Percentiles rank a stretch among this genome's conserved stretches.
phyloP scores from a whole-genome alignment of 2,797 vertebrate genomes.

The Enteromius paludinosus region DNA sequence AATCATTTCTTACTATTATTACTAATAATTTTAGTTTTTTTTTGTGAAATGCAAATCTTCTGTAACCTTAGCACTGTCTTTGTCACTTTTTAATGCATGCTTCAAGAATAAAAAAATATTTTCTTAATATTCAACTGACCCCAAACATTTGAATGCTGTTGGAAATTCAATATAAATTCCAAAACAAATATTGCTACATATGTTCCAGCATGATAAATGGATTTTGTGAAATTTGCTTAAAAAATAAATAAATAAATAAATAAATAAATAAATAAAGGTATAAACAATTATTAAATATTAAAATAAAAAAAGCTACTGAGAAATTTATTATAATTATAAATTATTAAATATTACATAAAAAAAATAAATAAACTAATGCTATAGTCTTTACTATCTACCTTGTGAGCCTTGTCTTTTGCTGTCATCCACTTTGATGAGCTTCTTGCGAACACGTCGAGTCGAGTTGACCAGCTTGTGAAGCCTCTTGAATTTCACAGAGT shows the following conservation, averaged over 20 bases:
- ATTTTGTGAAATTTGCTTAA: background rate
- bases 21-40: background rate
- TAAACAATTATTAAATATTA: no score
- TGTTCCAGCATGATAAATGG: no score
- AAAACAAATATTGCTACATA: background rate
- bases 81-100: background rate
- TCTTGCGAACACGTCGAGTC: conserved; percentile 94
- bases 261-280: no score
- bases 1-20: background rate
- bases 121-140: background rate
- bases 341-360: no score
- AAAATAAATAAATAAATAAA: no score
- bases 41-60: background rate
- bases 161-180: background rate
- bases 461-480: conserved; percentile 98
- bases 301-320: no score
- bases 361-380: background rate
- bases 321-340: no score
- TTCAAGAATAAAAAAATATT: background rate
- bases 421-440: conserved; percentile 96
- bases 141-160: background rate
- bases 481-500: conserved; percentile 96
- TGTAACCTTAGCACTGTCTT: background rate
- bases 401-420: conserved; percentile 90
- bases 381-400: conserved; percentile 77